phyloP scores from a whole-genome alignment of 2,113 vertebrate genomes.

The Notarius quadriscutis region DNA sequence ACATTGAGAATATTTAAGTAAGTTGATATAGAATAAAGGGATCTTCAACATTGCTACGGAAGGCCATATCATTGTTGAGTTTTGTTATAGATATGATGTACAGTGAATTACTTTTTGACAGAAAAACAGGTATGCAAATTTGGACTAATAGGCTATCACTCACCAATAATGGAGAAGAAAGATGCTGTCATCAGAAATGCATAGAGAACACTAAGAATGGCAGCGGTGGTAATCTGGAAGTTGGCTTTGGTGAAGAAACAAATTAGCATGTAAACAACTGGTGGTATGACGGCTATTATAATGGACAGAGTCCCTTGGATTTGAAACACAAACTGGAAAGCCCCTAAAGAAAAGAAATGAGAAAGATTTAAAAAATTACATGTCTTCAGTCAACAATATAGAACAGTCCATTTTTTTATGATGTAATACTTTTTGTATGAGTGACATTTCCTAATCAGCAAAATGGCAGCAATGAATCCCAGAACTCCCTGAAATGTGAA shows the following conservation, averaged over 20 bases:
- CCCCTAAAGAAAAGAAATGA: conserved; percentile 58
- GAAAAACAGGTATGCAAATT: background rate
- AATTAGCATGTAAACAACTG: conserved; percentile 71
- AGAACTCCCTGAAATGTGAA: background rate
- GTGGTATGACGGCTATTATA: conserved; percentile 68
- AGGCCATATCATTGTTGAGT: background rate
- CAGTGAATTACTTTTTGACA: background rate
- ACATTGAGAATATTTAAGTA: background rate
- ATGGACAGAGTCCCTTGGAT: conserved; percentile 67
- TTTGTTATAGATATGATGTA: background rate
- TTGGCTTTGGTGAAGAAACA: conserved; percentile 72
- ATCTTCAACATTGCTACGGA: background rate
- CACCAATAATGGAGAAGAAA: conserved; percentile 77
- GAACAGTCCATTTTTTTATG: background rate
- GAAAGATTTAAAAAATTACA: background rate
- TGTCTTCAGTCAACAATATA: background rate
- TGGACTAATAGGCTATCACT: conserved; percentile 32
- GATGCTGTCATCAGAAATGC: conserved; percentile 81
- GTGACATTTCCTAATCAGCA: background rate
- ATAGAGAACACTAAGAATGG: conserved; percentile 75
- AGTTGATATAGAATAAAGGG: background rate
- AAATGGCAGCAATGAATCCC: background rate
- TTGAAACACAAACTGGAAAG: conserved; percentile 75
- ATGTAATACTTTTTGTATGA: background rate
- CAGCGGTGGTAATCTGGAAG: conserved; percentile 74